A percentile compares a stretch with the other conserved stretches of the same genome.
Evolutionary conservation across 2,113 vertebrate species (phyloP).

Genomic region (Amblyornis subalaris): DNA sequence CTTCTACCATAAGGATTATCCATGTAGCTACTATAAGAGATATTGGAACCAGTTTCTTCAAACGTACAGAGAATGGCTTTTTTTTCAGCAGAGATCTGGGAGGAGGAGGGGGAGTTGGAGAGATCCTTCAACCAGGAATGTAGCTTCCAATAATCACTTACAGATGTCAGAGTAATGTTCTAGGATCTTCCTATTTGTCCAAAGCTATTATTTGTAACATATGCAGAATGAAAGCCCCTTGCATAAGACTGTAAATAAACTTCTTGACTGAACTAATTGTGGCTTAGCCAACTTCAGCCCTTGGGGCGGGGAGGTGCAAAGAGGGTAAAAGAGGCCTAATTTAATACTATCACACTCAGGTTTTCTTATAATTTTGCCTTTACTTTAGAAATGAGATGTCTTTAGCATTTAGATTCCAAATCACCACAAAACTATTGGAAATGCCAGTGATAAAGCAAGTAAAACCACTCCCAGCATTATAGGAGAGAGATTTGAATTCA

Average conservation of each 20-base stretch:
- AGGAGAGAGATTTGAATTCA: neutral
- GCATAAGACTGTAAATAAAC: conserved; percentile 2
- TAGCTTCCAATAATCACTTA: conserved; percentile 28
- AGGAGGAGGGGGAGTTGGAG: neutral
- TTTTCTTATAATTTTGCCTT: neutral
- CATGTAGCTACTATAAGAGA: neutral
- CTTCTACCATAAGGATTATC: neutral
- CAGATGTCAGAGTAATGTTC: conserved; percentile 17
- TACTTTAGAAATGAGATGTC: neutral
- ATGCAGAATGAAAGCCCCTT: neutral
- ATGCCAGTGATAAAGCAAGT: neutral
- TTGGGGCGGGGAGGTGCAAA: neutral
- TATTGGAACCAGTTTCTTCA: neutral
- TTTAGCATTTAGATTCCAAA: neutral
- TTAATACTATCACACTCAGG: neutral
- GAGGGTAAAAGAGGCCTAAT: neutral
- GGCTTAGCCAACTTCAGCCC: neutral
- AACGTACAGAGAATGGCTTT: neutral
- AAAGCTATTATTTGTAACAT: conserved; percentile 30
- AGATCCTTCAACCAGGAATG: neutral
- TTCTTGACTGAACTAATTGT: neutral
- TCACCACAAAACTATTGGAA: neutral
- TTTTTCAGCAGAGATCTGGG: neutral
- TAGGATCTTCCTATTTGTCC: conserved; percentile 12
- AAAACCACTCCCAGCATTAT: neutral